Evolutionary conservation across 2,888 invertebrate species (phyloP).

Genomic region (Ormia ochracea): DNA sequence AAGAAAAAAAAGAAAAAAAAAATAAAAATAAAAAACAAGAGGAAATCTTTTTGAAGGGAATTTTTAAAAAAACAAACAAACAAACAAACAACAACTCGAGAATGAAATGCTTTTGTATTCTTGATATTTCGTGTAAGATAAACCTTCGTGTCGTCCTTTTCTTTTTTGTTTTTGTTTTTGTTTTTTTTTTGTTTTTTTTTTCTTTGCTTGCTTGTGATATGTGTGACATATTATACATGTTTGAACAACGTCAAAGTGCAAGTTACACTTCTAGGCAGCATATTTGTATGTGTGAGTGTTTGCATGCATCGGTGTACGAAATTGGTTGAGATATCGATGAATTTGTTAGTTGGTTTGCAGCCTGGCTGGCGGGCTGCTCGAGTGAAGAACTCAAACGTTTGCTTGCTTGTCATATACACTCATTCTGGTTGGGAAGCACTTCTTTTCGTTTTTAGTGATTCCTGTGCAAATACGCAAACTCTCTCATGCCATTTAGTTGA

Average conservation of each 20-base stretch:
- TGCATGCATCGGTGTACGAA: no score
- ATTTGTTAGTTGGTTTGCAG: slow-evolving; percentile 14
- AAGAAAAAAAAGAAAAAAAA: slow-evolving; percentile 15
- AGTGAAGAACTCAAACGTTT: not conserved
- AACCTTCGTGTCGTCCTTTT: no score
- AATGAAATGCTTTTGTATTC: slow-evolving; percentile 24
- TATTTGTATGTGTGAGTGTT: no score
- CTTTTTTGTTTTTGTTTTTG: no score
- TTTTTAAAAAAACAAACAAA: slow-evolving; percentile 17
- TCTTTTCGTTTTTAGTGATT: not conserved
- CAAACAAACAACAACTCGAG: not conserved
- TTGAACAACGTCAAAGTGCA: slow-evolving; percentile 19
- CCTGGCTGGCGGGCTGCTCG: not conserved
- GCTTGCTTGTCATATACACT: slow-evolving; percentile 44
- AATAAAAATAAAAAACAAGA: slow-evolving; percentile 17
- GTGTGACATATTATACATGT: slow-evolving; percentile 39
- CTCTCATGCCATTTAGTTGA: slow-evolving; percentile 23
- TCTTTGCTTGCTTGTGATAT: slow-evolving; percentile 15
- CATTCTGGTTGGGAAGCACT: slow-evolving; percentile 3
- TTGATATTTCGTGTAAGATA: slow-evolving; percentile 54
- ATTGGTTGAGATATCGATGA: slow-evolving; percentile 26
- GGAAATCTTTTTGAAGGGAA: slow-evolving; percentile 35
- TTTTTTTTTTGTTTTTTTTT: no score
- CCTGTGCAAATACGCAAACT: slow-evolving; percentile 2
- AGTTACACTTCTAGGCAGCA: slow-evolving; percentile 21